Conservation (phyloP, 2,113 vertebrate species). For the Corythoichthys haematopterus region DNA sequence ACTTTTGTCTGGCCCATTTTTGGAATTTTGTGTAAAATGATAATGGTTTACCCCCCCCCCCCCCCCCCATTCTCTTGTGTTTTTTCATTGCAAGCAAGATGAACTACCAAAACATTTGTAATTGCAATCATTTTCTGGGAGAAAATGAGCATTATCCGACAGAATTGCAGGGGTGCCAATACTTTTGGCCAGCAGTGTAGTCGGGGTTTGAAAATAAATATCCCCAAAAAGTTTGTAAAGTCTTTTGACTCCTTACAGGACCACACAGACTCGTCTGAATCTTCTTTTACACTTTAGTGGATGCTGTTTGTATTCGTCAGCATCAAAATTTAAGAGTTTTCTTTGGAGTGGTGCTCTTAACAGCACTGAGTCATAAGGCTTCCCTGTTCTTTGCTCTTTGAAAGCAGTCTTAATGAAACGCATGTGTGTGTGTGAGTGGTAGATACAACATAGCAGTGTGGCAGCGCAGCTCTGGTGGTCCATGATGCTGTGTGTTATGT, state of each 20-base stretch:
- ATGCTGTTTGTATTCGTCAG: slow-evolving; percentile 34
- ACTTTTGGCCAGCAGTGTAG: no score
- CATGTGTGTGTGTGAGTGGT: slow-evolving; percentile 34
- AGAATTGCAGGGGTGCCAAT: no score
- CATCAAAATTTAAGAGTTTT: slow-evolving; percentile 36
- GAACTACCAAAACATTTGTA: no score
- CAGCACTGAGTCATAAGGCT: slow-evolving; percentile 52
- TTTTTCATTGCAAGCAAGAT: no score
- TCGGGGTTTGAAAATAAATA: no score
- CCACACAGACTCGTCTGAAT: slow-evolving; percentile 47
- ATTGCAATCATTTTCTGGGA: no score
- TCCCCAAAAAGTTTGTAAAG: neutral
- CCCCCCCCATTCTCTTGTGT: no score
- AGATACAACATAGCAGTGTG: slow-evolving; percentile 29
- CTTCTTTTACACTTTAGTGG: slow-evolving; percentile 34
- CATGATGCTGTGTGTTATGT: slow-evolving; percentile 22
- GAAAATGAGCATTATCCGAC: no score
- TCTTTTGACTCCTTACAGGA: slow-evolving; percentile 37
- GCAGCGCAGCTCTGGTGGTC: slow-evolving; percentile 47
- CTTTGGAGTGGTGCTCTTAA: slow-evolving; percentile 44
- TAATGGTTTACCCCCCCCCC: no score
- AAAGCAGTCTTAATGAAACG: slow-evolving; percentile 51
- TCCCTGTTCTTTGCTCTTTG: slow-evolving; percentile 56
- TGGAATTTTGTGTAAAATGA: no score
- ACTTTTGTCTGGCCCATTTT: no score